Conservation (phyloP, 2,113 vertebrate genomes). For the Microtus oregoni region DNA sequence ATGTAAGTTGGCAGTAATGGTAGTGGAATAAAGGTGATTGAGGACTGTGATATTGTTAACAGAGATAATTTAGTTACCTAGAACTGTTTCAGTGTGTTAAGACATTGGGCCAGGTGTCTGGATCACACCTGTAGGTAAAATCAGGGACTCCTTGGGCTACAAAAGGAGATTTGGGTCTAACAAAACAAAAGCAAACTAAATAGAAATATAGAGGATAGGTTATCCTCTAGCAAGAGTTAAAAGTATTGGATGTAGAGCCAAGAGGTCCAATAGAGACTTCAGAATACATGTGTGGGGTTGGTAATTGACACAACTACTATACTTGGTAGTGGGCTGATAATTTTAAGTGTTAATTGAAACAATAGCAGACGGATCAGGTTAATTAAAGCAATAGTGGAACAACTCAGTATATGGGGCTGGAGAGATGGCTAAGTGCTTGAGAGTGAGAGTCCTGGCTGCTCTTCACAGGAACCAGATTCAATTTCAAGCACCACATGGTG, state of each 20-base stretch:
- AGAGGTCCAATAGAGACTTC: not conserved
- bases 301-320: constrained; percentile 55
- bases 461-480: not conserved
- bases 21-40: constrained; percentile 18
- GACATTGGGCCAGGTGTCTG: not conserved
- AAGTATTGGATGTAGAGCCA: constrained; percentile 40
- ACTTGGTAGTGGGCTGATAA: constrained; percentile 60
- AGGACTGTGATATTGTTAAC: constrained; percentile 28
- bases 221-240: constrained; percentile 44
- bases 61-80: constrained; percentile 19
- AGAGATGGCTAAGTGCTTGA: not conserved
- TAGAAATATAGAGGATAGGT: not conserved
- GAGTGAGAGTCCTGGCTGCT: not conserved
- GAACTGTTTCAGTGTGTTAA: constrained; percentile 48
- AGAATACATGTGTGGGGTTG: constrained; percentile 17
- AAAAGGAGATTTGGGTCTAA: too few species aligned
- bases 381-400: not conserved
- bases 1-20: not conserved
- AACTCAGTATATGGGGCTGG: not conserved
- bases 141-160: not conserved
- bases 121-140: not conserved
- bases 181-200: not conserved
- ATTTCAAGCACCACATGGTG: not conserved
- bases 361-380: constrained; percentile 15
- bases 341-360: constrained; percentile 62